These are phyloP conservation scores for Acrobasis suavella DNA, from an alignment of 2,888 invertebrate genomes.

Conservation along the genomic window DNA sequence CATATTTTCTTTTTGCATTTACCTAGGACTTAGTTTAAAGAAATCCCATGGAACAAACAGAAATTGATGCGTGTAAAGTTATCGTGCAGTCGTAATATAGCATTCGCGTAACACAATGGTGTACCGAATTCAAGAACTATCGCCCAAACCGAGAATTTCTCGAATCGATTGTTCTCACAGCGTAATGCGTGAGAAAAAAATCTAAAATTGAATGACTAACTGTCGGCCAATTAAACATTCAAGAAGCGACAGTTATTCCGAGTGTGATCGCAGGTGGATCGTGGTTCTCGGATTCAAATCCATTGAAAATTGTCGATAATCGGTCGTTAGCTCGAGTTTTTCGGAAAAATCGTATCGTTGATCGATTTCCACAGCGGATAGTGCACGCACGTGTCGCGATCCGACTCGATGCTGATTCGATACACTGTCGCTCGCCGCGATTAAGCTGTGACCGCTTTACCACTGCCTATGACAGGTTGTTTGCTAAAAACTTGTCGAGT, in stretches of 20 bases:
- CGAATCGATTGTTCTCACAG: slow-evolving; percentile 68
- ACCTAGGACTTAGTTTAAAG: neutral
- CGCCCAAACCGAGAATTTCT: slow-evolving; percentile 59
- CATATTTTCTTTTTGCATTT: no score
- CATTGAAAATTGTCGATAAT: slow-evolving; percentile 66
- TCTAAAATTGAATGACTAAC: slow-evolving; percentile 66
- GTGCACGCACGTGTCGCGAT: slow-evolving; percentile 73
- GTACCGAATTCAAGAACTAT: slow-evolving; percentile 51
- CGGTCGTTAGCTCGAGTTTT: slow-evolving; percentile 68
- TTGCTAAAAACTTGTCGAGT: slow-evolving; percentile 42
- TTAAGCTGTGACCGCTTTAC: slow-evolving; percentile 45
- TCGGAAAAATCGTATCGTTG: slow-evolving; percentile 66
- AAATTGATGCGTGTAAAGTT: neutral
- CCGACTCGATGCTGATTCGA: slow-evolving; percentile 53
- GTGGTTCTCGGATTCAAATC: slow-evolving; percentile 68
- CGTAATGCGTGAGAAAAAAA: slow-evolving; percentile 71
- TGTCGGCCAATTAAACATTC: slow-evolving; percentile 72
- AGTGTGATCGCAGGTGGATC: slow-evolving; percentile 68
- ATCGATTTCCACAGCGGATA: slow-evolving; percentile 79
- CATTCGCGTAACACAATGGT: slow-evolving; percentile 64
- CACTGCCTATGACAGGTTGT: slow-evolving; percentile 45
- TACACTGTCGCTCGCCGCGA: slow-evolving; percentile 53
- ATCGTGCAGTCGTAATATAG: slow-evolving; percentile 36
- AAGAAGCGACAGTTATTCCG: slow-evolving; percentile 69
- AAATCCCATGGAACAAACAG: slow-evolving; percentile 8